Percentiles rank a stretch among this genome's conserved stretches.
These are phyloP conservation scores for Pachypanchax playfairii DNA, from an alignment of 2,113 vertebrate genomes.

Conservation along the genomic window DNA sequence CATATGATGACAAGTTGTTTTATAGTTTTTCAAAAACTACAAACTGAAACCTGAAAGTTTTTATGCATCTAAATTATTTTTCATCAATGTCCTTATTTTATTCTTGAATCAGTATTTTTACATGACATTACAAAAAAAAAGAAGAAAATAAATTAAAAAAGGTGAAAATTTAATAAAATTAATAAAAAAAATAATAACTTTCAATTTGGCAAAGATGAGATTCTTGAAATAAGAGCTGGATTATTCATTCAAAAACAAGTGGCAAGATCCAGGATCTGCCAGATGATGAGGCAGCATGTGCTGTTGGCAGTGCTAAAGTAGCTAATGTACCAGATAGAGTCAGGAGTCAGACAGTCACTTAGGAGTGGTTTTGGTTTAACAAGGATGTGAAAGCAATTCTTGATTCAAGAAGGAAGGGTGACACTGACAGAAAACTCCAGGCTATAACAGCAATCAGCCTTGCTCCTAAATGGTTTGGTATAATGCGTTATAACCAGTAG, in stretches of 20 bases:
- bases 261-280: conserved; percentile 4
- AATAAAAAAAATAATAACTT: too few species aligned
- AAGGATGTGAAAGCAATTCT: conserved; percentile 23
- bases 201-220: conserved; percentile 2
- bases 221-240: conserved; percentile 7
- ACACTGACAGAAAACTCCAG: conserved; percentile 41
- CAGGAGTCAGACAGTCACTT: conserved; percentile 9
- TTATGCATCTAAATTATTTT: too few species aligned
- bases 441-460: conserved; percentile 39
- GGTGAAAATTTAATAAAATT: too few species aligned
- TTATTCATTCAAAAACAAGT: conserved; percentile 6
- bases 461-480: conserved; percentile 37
- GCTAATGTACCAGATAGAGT: conserved; percentile 3
- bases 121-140: background rate
- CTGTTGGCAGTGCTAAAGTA: conserved; percentile 7
- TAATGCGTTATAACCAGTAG: conserved; percentile 37
- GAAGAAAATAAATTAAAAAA: background rate
- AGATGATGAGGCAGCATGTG: conserved; percentile 8
- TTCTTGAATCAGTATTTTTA: too few species aligned
- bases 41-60: too few species aligned
- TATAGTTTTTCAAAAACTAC: too few species aligned
- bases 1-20: too few species aligned
- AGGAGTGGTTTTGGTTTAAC: conserved; percentile 28
- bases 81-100: too few species aligned
- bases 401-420: conserved; percentile 28